Base-by-base conservation (phyloP, 2,888 invertebrate species). In the Aleiodes alternator region DNA sequence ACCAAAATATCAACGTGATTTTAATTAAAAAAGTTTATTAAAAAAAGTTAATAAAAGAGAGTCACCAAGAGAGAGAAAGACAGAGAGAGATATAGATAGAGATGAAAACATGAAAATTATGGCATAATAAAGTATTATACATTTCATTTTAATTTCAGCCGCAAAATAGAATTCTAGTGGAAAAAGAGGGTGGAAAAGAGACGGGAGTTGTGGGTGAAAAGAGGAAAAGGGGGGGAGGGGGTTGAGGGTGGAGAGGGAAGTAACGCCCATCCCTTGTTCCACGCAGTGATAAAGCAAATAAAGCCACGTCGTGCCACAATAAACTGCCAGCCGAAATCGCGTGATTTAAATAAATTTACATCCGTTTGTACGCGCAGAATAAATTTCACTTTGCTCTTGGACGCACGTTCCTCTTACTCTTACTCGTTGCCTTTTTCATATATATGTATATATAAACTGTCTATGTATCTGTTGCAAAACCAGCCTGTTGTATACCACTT, bases 301-400 rank as follows among this genome's bases (percentile, higher is more conserved):
- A 86, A 87, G 85, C 86, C 83, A 81, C 85, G 84, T 84, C 84
- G 83, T 81, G 85, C 83, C 87, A 87, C 87, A 87, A 87, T 87
- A 87, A 87, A 87, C 87, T 85, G 84, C 84, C 85, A 84, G 81
- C 83, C 87, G 84, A 87, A 88, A 87, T 87, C 87, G 86, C 84
- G 85, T 86, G 86, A 88, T 88, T 87, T 87, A 85, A 88, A 88
- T 87, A 88, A 88, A 87, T 88, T 87, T 87, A 87, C 87, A 87
- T 88, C 87, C 87, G 87, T 87, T 87, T 79, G 80, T 79, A 75
- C 76, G 74, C 73, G 73, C 69, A 50, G 75, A 79, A 77, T 78
- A 73, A 77, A 80, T 77, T 78, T 79, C 68, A 77, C 77, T 75
- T 75, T 68, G 74, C 75, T 75, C 76, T 76, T 73, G 53, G 70